Evolutionary conservation across 2,113 vertebrate species (phyloP).

Genomic region (Tenrec ecaudatus): DNA sequence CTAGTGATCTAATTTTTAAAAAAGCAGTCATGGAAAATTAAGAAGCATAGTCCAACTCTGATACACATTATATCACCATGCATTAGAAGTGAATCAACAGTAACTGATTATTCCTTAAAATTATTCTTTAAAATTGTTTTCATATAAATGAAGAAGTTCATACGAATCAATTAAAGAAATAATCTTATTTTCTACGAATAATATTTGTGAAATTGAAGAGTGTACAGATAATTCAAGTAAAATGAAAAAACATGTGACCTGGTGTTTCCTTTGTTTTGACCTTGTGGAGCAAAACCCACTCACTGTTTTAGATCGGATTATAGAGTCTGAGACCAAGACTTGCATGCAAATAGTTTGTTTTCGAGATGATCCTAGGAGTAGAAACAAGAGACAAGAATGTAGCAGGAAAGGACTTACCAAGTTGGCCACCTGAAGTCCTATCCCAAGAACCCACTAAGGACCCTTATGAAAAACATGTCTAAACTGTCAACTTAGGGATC

Average conservation of each 20-base stretch:
- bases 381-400: background rate
- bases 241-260: background rate
- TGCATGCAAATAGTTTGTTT: background rate
- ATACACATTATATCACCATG: too few species aligned
- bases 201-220: background rate
- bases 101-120: background rate
- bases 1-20: background rate
- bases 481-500: background rate
- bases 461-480: background rate
- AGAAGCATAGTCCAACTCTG: too few species aligned
- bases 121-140: background rate
- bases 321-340: background rate
- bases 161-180: background rate
- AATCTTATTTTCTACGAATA: constrained; percentile 1
- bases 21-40: too few species aligned
- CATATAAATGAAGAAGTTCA: background rate
- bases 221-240: background rate
- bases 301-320: too few species aligned
- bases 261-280: too few species aligned
- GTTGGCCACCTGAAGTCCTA: background rate
- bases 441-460: background rate
- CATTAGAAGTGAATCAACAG: background rate
- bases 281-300: background rate
- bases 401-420: background rate
- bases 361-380: background rate